Evolutionary conservation across 2,113 vertebrate genomes (phyloP), one percentile per base, ranked within the genome.

Genomic region (Brachyhypopomus gauderio): DNA sequence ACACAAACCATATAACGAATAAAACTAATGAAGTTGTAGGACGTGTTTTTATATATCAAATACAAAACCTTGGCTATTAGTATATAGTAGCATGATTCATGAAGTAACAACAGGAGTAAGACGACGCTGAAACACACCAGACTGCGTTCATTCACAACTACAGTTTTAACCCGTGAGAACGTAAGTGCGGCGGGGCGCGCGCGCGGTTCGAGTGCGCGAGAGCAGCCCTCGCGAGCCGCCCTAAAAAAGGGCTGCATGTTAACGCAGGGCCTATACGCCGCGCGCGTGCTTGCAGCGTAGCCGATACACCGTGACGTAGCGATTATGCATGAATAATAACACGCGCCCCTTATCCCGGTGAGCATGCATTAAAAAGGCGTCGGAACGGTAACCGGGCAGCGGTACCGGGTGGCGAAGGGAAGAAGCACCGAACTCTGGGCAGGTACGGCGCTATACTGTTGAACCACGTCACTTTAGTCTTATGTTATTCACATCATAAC

Each of bases 401-500:
- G 77, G 84, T 85, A n/a, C n/a, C n/a, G n/a, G 86, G 86, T 34
- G 52, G 85, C 66, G 38, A 30, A 71, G 78, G 25, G 74, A 58
- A 20, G 25, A 38, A 78, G 73, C 63, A 23, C 60, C 25, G 23
- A 25, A 45, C 60, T 58, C 48, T 38, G 52, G 67, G 66, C 70
- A 91, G 89, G 87, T 91, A 88, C 84, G 41, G 30, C 20, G 59
- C 14, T 41, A 12, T 27, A 19, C 45, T 17, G 11, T 11, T 14
- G 45, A 14, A 48, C 55, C 71, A 23, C 66, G n/a, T 38, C 59
- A 59, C 62, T 58, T 20, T 1, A 69, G 6, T 5, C 58, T 17
- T 56, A 59, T 14, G 20, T 5, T 20, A 19, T 27, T 5, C 4
- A 60, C 52, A n/a, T 5, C 34, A 17, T n/a, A 55, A 27, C 0